These are phyloP conservation scores for Nemapogon koenigi DNA, from an alignment of 2,888 invertebrate species.

Conservation along the genomic window DNA sequence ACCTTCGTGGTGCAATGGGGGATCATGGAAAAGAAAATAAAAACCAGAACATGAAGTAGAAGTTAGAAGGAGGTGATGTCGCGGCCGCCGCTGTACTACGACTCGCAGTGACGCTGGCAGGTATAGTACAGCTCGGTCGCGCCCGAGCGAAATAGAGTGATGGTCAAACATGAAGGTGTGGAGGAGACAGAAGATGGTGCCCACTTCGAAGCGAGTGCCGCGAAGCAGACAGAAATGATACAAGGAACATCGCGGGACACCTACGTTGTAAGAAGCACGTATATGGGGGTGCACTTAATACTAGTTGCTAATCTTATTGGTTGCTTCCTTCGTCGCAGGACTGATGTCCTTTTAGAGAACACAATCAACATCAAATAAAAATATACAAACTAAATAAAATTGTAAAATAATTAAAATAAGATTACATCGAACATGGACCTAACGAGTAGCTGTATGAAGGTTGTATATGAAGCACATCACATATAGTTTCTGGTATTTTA, in stretches of 20 bases:
- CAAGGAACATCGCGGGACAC: slow-evolving; percentile 46
- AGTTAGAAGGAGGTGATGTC: slow-evolving; percentile 16
- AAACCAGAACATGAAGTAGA: slow-evolving; percentile 61
- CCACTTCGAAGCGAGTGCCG: slow-evolving; percentile 42
- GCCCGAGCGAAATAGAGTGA: too few species aligned
- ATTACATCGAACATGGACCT: slow-evolving; percentile 29
- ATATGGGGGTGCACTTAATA: slow-evolving; percentile 59
- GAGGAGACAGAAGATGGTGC: slow-evolving; percentile 24
- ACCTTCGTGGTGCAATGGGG: slow-evolving; percentile 94
- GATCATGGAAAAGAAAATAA: slow-evolving; percentile 77
- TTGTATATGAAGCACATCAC: slow-evolving; percentile 25
- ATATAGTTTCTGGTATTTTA: neutral
- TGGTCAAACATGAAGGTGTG: slow-evolving; percentile 19
- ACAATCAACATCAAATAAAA: neutral
- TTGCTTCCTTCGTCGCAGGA: too few species aligned
- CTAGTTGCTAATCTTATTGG: too few species aligned
- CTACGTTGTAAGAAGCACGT: slow-evolving; percentile 57
- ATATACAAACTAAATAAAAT: slow-evolving; percentile 20
- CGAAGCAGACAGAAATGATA: slow-evolving; percentile 35
- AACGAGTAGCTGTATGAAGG: slow-evolving; percentile 8
- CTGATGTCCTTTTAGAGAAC: too few species aligned
- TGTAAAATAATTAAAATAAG: neutral
- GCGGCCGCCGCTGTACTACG: too few species aligned
- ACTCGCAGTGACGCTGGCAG: too few species aligned
- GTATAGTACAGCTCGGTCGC: too few species aligned